Evolutionary conservation across 2,888 invertebrate genomes (phyloP).

Genomic region (Resseliella maxima): DNA sequence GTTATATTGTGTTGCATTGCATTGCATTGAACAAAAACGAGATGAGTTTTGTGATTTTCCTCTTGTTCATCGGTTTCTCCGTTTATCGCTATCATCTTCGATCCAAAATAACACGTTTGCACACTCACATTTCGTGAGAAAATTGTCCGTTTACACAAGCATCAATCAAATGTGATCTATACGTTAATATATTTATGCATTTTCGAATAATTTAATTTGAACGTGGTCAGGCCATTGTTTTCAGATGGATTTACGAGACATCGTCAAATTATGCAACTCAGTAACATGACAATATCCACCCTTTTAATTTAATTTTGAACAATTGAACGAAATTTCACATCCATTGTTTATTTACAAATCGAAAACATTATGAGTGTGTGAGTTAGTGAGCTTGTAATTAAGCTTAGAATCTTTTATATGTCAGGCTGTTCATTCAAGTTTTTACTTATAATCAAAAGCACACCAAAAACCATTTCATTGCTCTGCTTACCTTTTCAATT

Average conservation of each 20-base stretch:
- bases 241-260: neutral
- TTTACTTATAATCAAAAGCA: neutral
- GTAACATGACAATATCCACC: neutral
- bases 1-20: neutral
- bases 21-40: too few relatives aligned
- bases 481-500: neutral
- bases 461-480: neutral
- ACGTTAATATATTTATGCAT: slow-evolving; percentile 6
- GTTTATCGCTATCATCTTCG: too few relatives aligned
- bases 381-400: neutral
- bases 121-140: slow-evolving; percentile 4
- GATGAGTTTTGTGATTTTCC: too few relatives aligned
- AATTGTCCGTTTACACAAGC: neutral
- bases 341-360: neutral
- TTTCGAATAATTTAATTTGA: slow-evolving; percentile 9
- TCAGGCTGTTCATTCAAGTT: too few relatives aligned
- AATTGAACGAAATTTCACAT: neutral
- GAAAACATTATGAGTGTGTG: neutral
- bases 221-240: neutral
- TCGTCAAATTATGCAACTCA: neutral
- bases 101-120: neutral
- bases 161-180: slow-evolving; percentile 17
- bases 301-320: neutral
- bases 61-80: too few relatives aligned
- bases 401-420: neutral